Base-by-base conservation (phyloP, 2,888 invertebrate genomes). In the Epicampocera succincta region DNA sequence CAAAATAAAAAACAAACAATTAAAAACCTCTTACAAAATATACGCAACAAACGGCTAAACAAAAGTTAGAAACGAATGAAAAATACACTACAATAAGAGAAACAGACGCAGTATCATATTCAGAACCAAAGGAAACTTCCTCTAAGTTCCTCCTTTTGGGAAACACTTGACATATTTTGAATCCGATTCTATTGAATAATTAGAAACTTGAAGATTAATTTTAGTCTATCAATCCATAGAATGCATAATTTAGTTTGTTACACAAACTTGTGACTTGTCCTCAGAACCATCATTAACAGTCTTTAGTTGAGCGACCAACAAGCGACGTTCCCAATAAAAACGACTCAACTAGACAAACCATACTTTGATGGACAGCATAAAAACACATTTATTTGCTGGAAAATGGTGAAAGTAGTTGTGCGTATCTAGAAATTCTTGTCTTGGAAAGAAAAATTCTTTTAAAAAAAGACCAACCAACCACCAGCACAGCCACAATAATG, bases 341-440 rank as follows among this genome's bases (percentile, higher is more conserved):
- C 48, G 11, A 65, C 46, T 33, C 40, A 56, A 61, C 44, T 54
- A 48, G 65, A 40, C 46, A 48, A 44, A 61, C 25, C 58, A 66
- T 65, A 40, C 46, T 65, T 74, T 74, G 65, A 74, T 58, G 74
- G 65, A 66, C 58, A 60, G 50, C 68, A 63, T 56, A 68, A 73
- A 76, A 76, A 72, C 54, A 68, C n/a, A 50, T 58, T 65, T 66
- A 48, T 48, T 52, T 48, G 77, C 63, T 40, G 75, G 82, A 40
- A 61, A 61, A 58, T 56, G 84, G 84, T 84, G 84, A 84, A 84
- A 84, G 84, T 84, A 81, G 84, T 84, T 84, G 58, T 77, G 83
- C 74, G 75, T 79, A 77, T 72, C 84, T 72, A 83, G 84, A 81
- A 83, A 80, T 84, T 84, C 84, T 83, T 66, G 84, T 77, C 80